Base-by-base conservation (phyloP, 2,797 vertebrate genomes). In the Chelon auratus region DNA sequence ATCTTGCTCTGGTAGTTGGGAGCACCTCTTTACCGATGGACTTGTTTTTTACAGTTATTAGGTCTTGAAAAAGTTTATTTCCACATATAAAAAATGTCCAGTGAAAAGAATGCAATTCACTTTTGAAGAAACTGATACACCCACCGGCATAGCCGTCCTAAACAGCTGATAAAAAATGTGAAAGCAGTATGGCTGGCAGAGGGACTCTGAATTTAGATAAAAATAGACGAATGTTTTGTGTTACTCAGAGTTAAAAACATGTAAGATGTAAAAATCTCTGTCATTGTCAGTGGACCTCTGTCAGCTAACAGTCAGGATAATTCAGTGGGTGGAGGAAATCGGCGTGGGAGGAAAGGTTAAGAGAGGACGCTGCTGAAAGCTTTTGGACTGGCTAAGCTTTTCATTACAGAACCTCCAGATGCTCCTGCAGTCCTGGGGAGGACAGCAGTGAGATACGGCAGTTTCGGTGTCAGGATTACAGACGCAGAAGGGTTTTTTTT, bases 321-420 rank as follows among this genome's bases (percentile, higher is more conserved):
- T 22, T 87, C 77, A 71, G 74, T 58, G 54, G 62, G 52, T 36
- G 69, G 42, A 78, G 39, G 54, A 76, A 62, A 57, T 60, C 70
- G 39, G 53, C 53, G 66, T 68, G 47, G 67, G 75, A 81, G 82
- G 53, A 30, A 51, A 82, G 80, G 72, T 65, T 64, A 76, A 20
- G 30, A 68, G 74, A 72, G 55, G 62, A 68, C 37, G 9, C 64
- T 9, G 65, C 74, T 53, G 76, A 72, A 75, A 69, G 62, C 68
- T 47, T 50, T 43, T 52, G 59, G 59, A 72, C 68, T 13, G 10
- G 15, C 36, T 58, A 64, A 48, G 62, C 45, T 77, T 82, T 73
- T 81, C 60, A 81, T 68, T 33, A 14, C 30, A 24, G 13, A 24
- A 78, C 50, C 68, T 78, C 37, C 64, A 57, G 51, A 72, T 43